Percentiles rank a stretch among this genome's conserved stretches.
Evolutionary conservation across 2,888 invertebrate species (phyloP).

Genomic region (Steinernema hermaphroditum): DNA sequence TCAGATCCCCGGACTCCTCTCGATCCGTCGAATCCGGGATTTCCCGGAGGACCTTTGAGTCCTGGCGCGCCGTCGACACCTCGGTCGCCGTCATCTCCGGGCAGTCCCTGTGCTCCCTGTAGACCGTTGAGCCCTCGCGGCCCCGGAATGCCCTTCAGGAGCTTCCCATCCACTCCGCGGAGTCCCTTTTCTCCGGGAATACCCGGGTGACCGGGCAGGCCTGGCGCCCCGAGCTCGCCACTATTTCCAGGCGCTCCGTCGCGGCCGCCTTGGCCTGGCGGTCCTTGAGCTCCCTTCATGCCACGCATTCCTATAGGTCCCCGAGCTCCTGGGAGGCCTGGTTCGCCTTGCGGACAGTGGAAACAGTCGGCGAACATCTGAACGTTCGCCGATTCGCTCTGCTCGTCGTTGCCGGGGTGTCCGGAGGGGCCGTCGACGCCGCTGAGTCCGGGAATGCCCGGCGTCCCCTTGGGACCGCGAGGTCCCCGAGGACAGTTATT

Average conservation of each 20-base stretch:
- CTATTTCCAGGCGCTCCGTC: constrained; percentile 15
- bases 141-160: not conserved
- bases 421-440: constrained; percentile 4
- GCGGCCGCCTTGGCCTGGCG: not conserved
- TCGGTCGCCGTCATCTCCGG: not conserved
- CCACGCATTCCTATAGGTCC: constrained; percentile 9
- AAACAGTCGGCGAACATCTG: constrained; percentile 15
- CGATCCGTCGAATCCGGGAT: constrained; percentile 9
- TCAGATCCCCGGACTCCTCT: not conserved
- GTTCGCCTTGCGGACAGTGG: constrained; percentile 20
- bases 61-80: not conserved
- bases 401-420: not conserved
- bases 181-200: not conserved
- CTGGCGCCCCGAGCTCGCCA: constrained; percentile 15
- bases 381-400: not conserved
- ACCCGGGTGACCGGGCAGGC: not conserved
- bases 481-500: not conserved
- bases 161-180: not conserved
- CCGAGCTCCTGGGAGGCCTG: not conserved
- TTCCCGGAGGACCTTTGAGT: not conserved
- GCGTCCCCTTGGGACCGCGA: not conserved
- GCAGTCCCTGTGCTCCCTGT: not conserved
- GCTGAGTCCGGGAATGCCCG: not conserved
- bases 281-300: constrained; percentile 20
- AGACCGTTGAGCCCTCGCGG: not conserved